Evolutionary conservation across 2,797 vertebrate genomes (phyloP).

Genomic region (Phataginus tricuspis): DNA sequence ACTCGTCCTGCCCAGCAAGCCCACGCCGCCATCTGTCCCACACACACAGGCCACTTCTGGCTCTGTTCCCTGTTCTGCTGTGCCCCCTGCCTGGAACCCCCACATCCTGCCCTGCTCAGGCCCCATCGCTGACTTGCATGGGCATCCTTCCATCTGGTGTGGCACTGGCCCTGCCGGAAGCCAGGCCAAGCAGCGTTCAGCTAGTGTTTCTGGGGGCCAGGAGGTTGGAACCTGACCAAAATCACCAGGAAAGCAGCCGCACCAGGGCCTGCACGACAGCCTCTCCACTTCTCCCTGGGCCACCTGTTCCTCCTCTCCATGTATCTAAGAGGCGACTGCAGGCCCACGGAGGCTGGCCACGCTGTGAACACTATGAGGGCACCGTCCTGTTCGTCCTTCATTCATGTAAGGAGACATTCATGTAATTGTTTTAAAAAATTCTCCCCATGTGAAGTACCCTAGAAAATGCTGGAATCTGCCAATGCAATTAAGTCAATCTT

Average conservation of each 20-base stretch:
- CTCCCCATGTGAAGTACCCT: neutral
- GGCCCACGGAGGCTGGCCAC: fast-evolving
- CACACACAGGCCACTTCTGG: fast-evolving
- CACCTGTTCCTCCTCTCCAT: fast-evolving
- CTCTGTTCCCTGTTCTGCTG: fast-evolving
- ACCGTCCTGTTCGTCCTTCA: neutral
- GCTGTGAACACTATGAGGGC: fast-evolving
- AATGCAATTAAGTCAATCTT: neutral
- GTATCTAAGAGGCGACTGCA: neutral
- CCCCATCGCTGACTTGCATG: neutral
- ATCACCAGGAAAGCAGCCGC: neutral
- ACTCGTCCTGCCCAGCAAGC: fast-evolving
- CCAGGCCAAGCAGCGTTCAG: fast-evolving
- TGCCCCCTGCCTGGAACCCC: neutral
- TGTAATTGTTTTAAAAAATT: neutral
- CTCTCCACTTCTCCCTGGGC: neutral
- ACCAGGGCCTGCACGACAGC: fast-evolving
- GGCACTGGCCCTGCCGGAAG: fast-evolving
- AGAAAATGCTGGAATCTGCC: slow-evolving; percentile 5
- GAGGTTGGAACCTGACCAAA: neutral
- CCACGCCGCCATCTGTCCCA: fast-evolving
- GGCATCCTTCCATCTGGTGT: fast-evolving
- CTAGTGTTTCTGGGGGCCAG: fast-evolving
- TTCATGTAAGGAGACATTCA: no score
- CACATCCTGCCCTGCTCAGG: fast-evolving